phyloP scores from a whole-genome alignment of 2,113 vertebrate species.

The Oreotragus oreotragus region DNA sequence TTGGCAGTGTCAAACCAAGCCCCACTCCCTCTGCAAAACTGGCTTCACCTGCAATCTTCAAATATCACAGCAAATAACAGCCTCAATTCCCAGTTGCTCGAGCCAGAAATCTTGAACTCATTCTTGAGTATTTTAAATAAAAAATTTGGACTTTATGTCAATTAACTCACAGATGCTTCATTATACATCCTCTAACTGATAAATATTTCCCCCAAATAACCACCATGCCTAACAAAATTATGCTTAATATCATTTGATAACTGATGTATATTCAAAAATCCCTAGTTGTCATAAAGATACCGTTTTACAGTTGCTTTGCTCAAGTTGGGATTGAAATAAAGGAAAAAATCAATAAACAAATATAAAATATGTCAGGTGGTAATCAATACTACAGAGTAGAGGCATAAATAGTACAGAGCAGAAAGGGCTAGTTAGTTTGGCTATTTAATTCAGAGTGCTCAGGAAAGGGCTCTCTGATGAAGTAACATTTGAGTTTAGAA shows the following conservation, averaged over 20 bases:
- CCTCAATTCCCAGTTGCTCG: background rate
- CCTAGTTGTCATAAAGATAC: background rate
- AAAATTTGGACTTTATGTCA: background rate
- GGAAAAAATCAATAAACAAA: background rate
- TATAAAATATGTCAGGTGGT: background rate
- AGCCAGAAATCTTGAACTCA: background rate
- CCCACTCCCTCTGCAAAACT: background rate
- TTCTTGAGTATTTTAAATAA: slow-evolving; percentile 6
- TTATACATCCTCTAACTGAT: background rate
- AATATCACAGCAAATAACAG: background rate
- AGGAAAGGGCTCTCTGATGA: background rate
- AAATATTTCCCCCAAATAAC: background rate
- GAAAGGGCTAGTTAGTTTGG: background rate
- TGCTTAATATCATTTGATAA: background rate
- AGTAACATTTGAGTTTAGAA: background rate
- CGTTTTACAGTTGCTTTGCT: background rate
- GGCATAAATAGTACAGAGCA: background rate
- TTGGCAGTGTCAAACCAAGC: background rate
- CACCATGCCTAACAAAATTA: background rate
- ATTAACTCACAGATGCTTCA: background rate
- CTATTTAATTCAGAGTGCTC: background rate
- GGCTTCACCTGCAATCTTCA: background rate
- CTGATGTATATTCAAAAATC: background rate
- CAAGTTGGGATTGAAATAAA: background rate
- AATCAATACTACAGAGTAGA: background rate